A percentile compares a stretch with the other conserved stretches of the same genome.
These are phyloP conservation scores for Oreortyx pictus DNA, from an alignment of 2,797 vertebrate species.

Conservation along the genomic window DNA sequence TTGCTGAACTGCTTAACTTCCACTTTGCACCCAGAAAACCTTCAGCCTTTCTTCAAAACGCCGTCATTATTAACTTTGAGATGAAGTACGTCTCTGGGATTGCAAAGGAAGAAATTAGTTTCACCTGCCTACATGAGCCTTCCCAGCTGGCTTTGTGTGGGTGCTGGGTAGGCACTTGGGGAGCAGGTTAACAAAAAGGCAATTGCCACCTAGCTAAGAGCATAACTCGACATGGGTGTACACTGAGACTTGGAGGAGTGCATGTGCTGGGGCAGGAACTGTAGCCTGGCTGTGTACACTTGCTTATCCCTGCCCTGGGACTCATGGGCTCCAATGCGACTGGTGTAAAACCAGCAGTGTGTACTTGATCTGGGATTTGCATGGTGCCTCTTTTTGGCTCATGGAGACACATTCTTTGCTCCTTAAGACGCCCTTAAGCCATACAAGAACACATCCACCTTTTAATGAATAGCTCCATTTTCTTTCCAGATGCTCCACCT, in stretches of 20 bases:
- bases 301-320: neutral
- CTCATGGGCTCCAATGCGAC: rapidly evolving
- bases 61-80: neutral
- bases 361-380: rapidly evolving
- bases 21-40: neutral
- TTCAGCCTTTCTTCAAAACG: neutral
- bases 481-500: neutral
- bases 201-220: neutral
- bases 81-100: neutral
- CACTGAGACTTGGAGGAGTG: neutral
- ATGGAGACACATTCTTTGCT: neutral
- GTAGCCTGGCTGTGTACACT: rapidly evolving
- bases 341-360: neutral
- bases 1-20: neutral
- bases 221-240: rapidly evolving
- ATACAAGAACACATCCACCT: neutral
- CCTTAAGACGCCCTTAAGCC: neutral
- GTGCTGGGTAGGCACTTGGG: neutral
- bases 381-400: neutral
- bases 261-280: neutral
- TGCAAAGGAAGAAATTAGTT: neutral
- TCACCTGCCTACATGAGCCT: neutral
- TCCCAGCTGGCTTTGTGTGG: neutral
- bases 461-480: neutral
- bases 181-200: neutral